phyloP scores from a whole-genome alignment of 2,797 vertebrate genomes.

The Limosa lapponica region DNA sequence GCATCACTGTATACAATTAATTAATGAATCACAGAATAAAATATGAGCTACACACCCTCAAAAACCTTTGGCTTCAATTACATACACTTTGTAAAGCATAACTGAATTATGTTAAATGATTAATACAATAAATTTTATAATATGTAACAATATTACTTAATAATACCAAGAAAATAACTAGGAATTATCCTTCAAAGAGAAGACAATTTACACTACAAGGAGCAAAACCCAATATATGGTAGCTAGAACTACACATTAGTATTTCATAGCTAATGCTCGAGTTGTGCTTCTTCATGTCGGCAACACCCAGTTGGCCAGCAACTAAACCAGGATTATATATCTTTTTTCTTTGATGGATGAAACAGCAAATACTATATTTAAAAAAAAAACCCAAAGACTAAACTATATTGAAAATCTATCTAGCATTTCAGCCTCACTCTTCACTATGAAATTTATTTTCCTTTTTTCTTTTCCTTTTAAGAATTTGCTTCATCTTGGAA shows the following conservation, averaged over 20 bases:
- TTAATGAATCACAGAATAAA: neutral
- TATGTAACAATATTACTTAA: neutral
- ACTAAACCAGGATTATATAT: neutral
- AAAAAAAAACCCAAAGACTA: neutral
- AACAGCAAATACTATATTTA: neutral
- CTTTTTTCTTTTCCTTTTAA: neutral
- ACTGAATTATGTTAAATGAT: neutral
- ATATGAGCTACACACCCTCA: neutral
- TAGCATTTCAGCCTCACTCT: neutral
- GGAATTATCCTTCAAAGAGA: neutral
- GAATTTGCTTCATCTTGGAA: slow-evolving; percentile 25
- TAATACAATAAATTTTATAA: neutral
- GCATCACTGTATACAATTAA: neutral
- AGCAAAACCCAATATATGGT: neutral
- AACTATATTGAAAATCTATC: neutral
- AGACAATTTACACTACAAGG: neutral
- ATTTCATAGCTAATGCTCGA: neutral
- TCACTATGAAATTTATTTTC: slow-evolving; percentile 19
- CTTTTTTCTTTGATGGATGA: neutral
- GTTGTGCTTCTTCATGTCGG: neutral
- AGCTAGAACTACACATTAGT: neutral
- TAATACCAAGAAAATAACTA: neutral
- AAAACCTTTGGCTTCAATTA: slow-evolving; percentile 1
- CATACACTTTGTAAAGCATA: neutral
- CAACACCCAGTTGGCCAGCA: neutral